Conservation (phyloP, 2,797 vertebrate genomes). For the Microcaecilia unicolor region DNA sequence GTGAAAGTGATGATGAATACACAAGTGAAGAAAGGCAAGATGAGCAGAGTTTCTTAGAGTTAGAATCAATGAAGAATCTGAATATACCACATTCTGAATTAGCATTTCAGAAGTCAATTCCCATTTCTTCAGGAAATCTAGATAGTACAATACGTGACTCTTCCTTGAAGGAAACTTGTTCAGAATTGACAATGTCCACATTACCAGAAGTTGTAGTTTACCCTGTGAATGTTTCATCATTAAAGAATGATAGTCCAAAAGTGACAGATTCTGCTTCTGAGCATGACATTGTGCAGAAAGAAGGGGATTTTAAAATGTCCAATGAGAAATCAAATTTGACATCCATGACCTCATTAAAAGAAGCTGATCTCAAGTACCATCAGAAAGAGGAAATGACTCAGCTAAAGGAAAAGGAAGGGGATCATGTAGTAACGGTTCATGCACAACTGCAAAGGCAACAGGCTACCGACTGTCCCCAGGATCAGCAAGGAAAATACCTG, state of each 20-base stretch:
- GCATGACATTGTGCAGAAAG: conserved; percentile 66
- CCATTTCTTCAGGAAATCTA: conserved; percentile 45
- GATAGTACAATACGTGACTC: conserved; percentile 56
- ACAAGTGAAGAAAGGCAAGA: conserved; percentile 63
- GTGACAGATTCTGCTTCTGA: conserved; percentile 66
- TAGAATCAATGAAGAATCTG: conserved; percentile 62
- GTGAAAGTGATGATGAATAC: conserved; percentile 89
- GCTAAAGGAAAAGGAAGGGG: conserved; percentile 69
- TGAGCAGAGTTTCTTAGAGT: conserved; percentile 49
- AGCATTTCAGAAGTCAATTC: conserved; percentile 41
- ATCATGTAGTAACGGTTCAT: conserved; percentile 58
- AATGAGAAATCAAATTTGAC: conserved; percentile 51
- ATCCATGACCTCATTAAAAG: conserved; percentile 60
- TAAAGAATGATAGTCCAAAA: conserved; percentile 79
- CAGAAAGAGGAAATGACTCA: conserved; percentile 55
- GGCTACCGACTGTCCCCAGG: conserved; percentile 87
- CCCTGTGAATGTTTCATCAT: conserved; percentile 75
- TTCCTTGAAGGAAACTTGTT: conserved; percentile 41
- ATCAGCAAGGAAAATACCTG: conserved; percentile 83
- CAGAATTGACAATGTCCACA: conserved; percentile 65
- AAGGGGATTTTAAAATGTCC: conserved; percentile 67
- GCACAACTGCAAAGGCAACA: conserved; percentile 92
- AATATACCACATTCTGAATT: conserved; percentile 61
- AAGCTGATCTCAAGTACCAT: conserved; percentile 58
- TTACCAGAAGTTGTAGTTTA: conserved; percentile 93